Evolutionary conservation across 2,113 vertebrate genomes (phyloP), one percentile per base, ranked within the genome.

Genomic region (Nibea coibor): DNA sequence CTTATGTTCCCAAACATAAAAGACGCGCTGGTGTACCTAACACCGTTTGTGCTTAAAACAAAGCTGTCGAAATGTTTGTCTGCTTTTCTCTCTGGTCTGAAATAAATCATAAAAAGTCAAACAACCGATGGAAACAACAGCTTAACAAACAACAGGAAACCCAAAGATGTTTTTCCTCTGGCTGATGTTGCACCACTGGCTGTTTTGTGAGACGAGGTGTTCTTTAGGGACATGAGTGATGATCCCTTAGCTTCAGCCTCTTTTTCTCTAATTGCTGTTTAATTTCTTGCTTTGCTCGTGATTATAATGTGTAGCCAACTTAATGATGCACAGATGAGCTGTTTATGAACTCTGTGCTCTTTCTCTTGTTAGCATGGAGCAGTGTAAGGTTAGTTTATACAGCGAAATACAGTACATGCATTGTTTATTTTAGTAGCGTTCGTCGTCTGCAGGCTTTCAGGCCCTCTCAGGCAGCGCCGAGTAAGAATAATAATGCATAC

Each of bases 241-340:
- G 69, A 82, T 92, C 91, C 92, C 93, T 68, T 1, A 48, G 84
- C 87, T 83, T 80, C 51, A 26, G 77, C 79, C 79, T 8, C 73
- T 20, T 90, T 91, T 83, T 77, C 78, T 88, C 85, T 91, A 94
- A 94, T 94, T 93, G 86, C 88, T 82, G 62, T 92, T 93, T 93
- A 91, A 92, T 93, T 92, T 88, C 78, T 91, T 87, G 87, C 88
- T 89, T 88, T 91, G 85, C 81, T 84, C 39, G 58, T 85, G 83
- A 91, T 92, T 85, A 72, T 81, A 76, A 85, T 75, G 88, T 88
- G 88, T 87, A 86, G 84, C 85, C 68, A 47, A 56, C 81, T 80
- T 93, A 93, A 94, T 92, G 91, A 91, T 92, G 88, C 89, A 80
- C 87, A 80, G 72, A 85, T 51, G 65, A 88, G 71, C 82, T 88